phyloP scores from a whole-genome alignment of 2,888 invertebrate species.

The Mesoligia furuncula region DNA sequence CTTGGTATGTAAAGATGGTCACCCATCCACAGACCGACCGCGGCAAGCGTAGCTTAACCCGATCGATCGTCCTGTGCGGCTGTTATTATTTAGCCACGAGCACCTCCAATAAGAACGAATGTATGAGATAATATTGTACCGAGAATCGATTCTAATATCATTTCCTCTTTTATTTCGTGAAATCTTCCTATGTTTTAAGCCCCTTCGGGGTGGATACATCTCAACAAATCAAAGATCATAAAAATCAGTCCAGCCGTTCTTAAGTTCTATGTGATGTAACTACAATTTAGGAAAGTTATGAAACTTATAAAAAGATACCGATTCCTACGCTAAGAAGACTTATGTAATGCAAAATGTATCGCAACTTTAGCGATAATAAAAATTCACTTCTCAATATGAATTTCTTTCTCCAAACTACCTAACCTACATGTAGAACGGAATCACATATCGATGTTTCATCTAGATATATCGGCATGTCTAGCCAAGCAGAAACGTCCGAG shows the following conservation, averaged over 20 bases:
- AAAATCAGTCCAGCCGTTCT: not conserved
- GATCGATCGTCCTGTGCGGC: too few species aligned
- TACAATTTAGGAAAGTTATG: not conserved
- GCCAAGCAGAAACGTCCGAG: slow-evolving; percentile 58
- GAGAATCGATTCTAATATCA: not conserved
- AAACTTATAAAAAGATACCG: not conserved
- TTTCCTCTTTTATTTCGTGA: not conserved
- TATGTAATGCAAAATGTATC: not conserved
- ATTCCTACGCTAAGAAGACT: too few species aligned
- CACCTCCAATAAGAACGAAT: not conserved
- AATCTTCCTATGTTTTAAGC: not conserved
- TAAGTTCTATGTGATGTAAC: not conserved
- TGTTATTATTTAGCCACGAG: too few species aligned
- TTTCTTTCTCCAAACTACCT: slow-evolving; percentile 13
- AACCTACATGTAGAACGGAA: slow-evolving; percentile 22
- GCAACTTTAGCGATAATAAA: not conserved
- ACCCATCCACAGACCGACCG: too few species aligned
- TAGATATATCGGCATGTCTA: slow-evolving; percentile 48
- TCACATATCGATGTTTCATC: slow-evolving; percentile 38
- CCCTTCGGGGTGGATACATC: not conserved
- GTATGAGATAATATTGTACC: not conserved
- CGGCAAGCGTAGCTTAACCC: too few species aligned
- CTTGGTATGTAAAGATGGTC: too few species aligned
- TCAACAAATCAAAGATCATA: not conserved
- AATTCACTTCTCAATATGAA: slow-evolving; percentile 25